Percentiles rank a stretch among this genome's conserved stretches.
Conservation (phyloP, 2,888 invertebrate species). For the Ectemnius lituratus region DNA sequence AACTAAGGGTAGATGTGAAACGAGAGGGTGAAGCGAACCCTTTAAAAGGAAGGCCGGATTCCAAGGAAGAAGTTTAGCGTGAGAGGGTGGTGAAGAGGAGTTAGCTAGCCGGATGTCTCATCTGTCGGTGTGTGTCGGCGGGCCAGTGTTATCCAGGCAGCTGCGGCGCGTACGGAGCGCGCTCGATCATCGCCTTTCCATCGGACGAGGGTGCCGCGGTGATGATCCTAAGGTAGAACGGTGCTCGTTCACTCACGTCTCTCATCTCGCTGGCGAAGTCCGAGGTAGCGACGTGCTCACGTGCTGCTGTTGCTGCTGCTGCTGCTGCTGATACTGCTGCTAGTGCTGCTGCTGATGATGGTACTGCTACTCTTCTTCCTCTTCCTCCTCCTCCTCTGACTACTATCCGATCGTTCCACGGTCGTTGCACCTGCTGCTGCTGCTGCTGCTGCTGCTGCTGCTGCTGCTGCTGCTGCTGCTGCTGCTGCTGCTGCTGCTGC, state of each 20-base stretch:
- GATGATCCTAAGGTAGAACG: neutral
- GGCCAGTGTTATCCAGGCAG: too few species aligned
- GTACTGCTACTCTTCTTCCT: slow-evolving; percentile 2
- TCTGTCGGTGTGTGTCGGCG: too few species aligned
- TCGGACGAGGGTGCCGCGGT: neutral
- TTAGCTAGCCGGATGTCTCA: too few species aligned
- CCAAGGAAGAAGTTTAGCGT: too few species aligned
- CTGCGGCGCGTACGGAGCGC: neutral
- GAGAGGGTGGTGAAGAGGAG: too few species aligned
- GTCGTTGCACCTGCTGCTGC: slow-evolving; percentile 44
- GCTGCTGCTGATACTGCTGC: slow-evolving; percentile 27
- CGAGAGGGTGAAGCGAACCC: too few species aligned
- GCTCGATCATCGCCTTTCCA: neutral
- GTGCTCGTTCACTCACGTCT: slow-evolving; percentile 54
- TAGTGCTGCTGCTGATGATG: slow-evolving; percentile 17
- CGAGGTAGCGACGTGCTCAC: slow-evolving; percentile 52
- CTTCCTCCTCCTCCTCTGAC: too few species aligned
- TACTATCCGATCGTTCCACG: slow-evolving; percentile 39
- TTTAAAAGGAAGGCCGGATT: too few species aligned
- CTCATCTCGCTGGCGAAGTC: slow-evolving; percentile 53
- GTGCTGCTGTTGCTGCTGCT: slow-evolving; percentile 26
- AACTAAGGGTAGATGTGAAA: too few species aligned
- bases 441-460: slow-evolving; percentile 17
- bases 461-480: slow-evolving; percentile 11
- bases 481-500: slow-evolving; percentile 9